phyloP scores from a whole-genome alignment of 2,888 invertebrate genomes.

The Callyntrura sp. region DNA sequence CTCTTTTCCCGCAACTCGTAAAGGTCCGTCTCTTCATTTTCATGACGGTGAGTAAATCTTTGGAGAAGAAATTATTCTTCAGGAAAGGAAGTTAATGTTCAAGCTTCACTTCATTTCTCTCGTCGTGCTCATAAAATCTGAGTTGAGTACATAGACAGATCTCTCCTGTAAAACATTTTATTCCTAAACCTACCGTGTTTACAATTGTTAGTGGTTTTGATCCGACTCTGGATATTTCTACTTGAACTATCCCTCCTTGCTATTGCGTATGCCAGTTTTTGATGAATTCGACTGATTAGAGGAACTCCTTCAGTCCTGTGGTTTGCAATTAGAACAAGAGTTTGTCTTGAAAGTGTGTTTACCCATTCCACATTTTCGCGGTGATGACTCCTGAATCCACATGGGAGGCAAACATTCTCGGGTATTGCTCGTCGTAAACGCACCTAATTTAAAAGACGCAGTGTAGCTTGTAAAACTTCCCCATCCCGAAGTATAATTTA shows the following conservation, averaged over 20 bases:
- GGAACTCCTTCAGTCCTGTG: conserved; percentile 48
- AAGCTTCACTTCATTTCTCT: conserved; percentile 7
- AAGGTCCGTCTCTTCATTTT: too few species aligned
- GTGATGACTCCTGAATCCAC: too few species aligned
- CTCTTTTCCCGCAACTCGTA: background rate
- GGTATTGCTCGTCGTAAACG: too few species aligned
- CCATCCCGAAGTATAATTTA: too few species aligned
- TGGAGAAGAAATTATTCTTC: background rate
- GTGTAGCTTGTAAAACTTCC: too few species aligned
- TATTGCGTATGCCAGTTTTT: conserved; percentile 48
- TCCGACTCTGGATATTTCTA: background rate
- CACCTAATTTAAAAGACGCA: too few species aligned
- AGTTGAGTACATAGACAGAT: background rate
- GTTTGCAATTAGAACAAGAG: conserved; percentile 55
- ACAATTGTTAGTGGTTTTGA: conserved; percentile 26
- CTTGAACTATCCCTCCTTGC: background rate
- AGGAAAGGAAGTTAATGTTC: background rate
- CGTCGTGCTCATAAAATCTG: background rate
- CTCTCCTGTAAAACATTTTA: conserved; percentile 23
- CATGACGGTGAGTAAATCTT: background rate
- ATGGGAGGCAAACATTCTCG: too few species aligned
- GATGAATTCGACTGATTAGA: conserved; percentile 69
- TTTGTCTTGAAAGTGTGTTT: conserved; percentile 9
- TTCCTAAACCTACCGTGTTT: background rate
- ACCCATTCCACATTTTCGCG: background rate